Conservation (phyloP, 2,888 invertebrate species). For the Scaeva pyrastri region DNA sequence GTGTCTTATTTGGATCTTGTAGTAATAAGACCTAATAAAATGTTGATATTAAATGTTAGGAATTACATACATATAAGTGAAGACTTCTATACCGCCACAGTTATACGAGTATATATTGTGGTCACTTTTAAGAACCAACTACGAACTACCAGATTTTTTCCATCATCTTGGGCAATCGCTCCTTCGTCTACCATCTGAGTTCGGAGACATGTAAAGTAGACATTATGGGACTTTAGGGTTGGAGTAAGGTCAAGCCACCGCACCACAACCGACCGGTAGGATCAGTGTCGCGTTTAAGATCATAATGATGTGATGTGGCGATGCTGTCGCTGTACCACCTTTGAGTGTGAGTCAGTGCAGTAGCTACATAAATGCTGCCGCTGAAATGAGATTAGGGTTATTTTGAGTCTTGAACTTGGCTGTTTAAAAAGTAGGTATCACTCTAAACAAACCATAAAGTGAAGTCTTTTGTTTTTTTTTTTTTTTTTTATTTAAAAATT, state of each 20-base stretch:
- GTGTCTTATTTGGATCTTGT: constrained; percentile 14
- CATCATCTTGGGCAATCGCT: constrained; percentile 49
- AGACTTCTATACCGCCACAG: constrained; percentile 38
- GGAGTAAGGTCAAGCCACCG: constrained; percentile 63
- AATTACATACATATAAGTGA: constrained; percentile 67
- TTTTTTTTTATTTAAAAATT: no score
- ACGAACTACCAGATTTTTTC: constrained; percentile 24
- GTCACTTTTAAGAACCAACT: background rate
- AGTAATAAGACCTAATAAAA: constrained; percentile 70
- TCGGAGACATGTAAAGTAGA: background rate
- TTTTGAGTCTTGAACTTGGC: constrained; percentile 34
- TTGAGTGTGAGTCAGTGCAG: constrained; percentile 17
- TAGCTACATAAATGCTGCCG: background rate
- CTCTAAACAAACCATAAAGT: background rate
- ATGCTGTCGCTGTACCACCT: constrained; percentile 53
- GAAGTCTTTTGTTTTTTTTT: no score
- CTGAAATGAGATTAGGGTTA: constrained; percentile 45
- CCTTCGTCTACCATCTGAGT: constrained; percentile 5
- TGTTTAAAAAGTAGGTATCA: constrained; percentile 4
- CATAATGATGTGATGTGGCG: constrained; percentile 32
- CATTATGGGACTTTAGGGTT: constrained; percentile 23
- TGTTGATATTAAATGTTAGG: constrained; percentile 58
- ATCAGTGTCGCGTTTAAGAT: constrained; percentile 15
- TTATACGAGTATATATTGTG: background rate
- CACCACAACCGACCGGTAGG: constrained; percentile 60